Evolutionary conservation across 2,797 vertebrate species (phyloP), one percentile per base, ranked within the genome.

Genomic region (Lepus townsendii): DNA sequence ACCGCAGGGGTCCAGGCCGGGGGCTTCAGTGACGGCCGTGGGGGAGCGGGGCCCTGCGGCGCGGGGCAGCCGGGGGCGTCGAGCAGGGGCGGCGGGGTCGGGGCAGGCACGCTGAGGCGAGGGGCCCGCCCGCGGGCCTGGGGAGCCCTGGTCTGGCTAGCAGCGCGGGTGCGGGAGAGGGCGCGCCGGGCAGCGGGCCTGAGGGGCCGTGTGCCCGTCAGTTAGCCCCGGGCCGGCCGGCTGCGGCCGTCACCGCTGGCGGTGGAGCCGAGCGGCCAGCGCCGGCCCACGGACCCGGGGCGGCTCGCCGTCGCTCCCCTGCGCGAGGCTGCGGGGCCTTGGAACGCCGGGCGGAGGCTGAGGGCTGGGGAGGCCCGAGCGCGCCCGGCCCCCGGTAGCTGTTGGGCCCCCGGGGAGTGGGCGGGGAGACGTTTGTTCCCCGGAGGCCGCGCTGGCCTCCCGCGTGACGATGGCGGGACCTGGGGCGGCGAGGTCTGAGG

Each of bases 131-230:
- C 10, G 57, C 52, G 60, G 68, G 20, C 22, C n/a, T 60, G 24
- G 26, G 0, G 0, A 7, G 54, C 6, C 1, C 66, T 0, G 57
- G 77, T 14, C n/a, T 11, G 20, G 83, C 2, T 14, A 88, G 83
- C 87, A 82, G 4, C 63, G 17, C 87, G 1, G 47, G 73, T 16
- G 57, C 50, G 14, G 63, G 83, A 54, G 26, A 17, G 68, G 42
- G 32, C 12, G 79, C 5, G 72, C 16, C 17, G 24, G 73, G 42
- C 11, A 0, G 3, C 77, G 0, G 76, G 83, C 68, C 80, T 9
- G 86, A 14, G 82, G 12, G 63, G 69, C 20, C 9, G 93, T 85
- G 91, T 78, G 93, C 88, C 42, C 93, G 1, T 54, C 30, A 11
- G 24, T 32, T 20, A 80, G 85, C 65, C 80, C 60, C 14, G 0